Percentiles rank a stretch among this genome's conserved stretches.
Conservation (phyloP, 2,797 vertebrate species). For the Anguilla anguilla region DNA sequence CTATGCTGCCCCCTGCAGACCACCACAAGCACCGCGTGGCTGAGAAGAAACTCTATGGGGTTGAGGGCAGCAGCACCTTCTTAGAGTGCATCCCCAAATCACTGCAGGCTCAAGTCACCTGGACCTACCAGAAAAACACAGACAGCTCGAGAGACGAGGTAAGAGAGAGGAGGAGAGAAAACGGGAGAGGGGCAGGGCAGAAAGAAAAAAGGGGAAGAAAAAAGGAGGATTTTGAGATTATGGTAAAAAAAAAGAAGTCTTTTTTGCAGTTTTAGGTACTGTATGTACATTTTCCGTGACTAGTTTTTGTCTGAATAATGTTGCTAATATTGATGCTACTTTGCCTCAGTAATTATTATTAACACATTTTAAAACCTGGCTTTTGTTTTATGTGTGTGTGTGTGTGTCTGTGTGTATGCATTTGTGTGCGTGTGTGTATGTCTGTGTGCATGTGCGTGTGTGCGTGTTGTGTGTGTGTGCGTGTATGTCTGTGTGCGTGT, state of each 20-base stretch:
- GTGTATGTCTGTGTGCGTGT: background rate
- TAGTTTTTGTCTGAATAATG: background rate
- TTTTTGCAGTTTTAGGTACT: too few species aligned
- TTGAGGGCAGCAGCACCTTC: slow-evolving; percentile 90
- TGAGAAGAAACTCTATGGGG: slow-evolving; percentile 86
- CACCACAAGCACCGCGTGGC: slow-evolving; percentile 74
- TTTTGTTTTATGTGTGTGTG: too few species aligned
- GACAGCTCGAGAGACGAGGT: slow-evolving; percentile 80
- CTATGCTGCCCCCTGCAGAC: slow-evolving; percentile 72
- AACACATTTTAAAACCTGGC: too few species aligned
- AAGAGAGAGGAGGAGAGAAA: slow-evolving; percentile 40
- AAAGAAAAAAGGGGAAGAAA: slow-evolving; percentile 12
- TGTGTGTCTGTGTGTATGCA: too few species aligned
- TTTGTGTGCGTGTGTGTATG: too few species aligned
- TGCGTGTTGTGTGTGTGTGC: background rate
- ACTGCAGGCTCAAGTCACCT: slow-evolving; percentile 85
- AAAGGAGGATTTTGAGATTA: slow-evolving; percentile 5
- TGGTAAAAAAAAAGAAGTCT: background rate
- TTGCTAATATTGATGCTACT: background rate
- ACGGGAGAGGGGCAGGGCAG: background rate
- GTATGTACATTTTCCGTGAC: background rate
- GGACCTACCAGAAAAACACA: slow-evolving; percentile 84
- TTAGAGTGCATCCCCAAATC: slow-evolving; percentile 92
- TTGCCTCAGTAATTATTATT: background rate
- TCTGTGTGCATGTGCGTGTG: background rate